Evolutionary conservation across 2,113 vertebrate genomes (phyloP).

Genomic region (Mellivora capensis): DNA sequence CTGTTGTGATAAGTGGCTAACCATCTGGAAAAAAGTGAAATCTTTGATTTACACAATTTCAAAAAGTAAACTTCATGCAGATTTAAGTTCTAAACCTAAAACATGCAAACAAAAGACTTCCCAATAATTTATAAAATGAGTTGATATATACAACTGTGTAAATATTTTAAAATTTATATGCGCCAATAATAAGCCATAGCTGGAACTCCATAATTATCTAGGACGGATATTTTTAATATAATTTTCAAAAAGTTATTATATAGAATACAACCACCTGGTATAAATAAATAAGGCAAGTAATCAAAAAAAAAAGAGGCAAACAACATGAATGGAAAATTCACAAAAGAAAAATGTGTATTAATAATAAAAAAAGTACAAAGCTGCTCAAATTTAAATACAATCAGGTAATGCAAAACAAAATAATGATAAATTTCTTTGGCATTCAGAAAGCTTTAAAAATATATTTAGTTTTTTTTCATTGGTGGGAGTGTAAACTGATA

Average conservation of each 20-base stretch:
- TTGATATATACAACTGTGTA: neutral
- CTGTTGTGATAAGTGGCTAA: neutral
- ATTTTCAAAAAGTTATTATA: neutral
- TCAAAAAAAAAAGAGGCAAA: neutral
- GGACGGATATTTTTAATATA: neutral
- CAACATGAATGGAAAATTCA: neutral
- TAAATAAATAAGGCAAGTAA: neutral
- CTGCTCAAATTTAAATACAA: neutral
- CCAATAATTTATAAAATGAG: slow-evolving; percentile 3
- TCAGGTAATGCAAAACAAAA: neutral
- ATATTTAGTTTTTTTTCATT: neutral
- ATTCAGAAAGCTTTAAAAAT: neutral
- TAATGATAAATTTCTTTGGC: neutral
- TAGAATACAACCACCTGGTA: neutral
- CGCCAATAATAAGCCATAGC: neutral
- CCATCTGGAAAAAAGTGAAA: neutral
- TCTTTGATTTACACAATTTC: neutral
- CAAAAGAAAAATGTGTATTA: neutral
- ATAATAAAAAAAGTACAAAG: neutral
- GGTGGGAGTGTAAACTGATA: neutral
- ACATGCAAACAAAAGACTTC: neutral
- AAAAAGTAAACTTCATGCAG: slow-evolving; percentile 7
- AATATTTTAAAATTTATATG: neutral
- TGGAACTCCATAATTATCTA: neutral
- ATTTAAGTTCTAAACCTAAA: neutral